These are phyloP conservation scores for Antennarius maculatus DNA, from an alignment of 2,797 vertebrate species.

Conservation along the genomic window DNA sequence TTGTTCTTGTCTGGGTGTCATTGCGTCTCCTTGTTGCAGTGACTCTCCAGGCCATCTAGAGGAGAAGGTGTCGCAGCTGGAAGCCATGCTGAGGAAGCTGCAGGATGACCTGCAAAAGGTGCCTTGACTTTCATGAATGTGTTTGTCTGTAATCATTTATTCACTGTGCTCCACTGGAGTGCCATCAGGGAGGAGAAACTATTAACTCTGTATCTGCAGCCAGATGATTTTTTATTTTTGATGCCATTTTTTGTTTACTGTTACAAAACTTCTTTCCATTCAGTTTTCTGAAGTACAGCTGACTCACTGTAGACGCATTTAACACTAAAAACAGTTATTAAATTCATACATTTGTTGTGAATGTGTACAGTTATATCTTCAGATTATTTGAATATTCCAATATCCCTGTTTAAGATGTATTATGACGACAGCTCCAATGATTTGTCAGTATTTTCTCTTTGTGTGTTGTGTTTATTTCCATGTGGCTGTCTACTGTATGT, in stretches of 20 bases:
- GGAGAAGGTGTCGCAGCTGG: conserved; percentile 91
- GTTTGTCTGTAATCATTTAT: conserved; percentile 53
- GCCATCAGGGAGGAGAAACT: conserved; percentile 56
- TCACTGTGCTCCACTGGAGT: conserved; percentile 44
- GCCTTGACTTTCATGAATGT: conserved; percentile 75
- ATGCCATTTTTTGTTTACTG: conserved; percentile 32
- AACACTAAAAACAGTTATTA: conserved; percentile 45
- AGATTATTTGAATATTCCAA: conserved; percentile 42
- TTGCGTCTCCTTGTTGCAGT: conserved; percentile 68
- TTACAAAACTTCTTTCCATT: conserved; percentile 22
- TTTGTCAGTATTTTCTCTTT: conserved; percentile 34
- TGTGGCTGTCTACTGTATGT: conserved; percentile 50
- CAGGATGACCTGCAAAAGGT: conserved; percentile 94
- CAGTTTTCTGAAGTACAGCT: conserved; percentile 28
- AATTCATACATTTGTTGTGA: conserved; percentile 48
- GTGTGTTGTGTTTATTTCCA: conserved; percentile 51
- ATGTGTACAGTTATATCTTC: conserved; percentile 42
- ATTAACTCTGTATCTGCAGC: conserved; percentile 44
- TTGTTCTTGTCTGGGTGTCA: conserved; percentile 28
- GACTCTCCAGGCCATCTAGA: conserved; percentile 85
- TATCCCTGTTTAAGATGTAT: conserved; percentile 40
- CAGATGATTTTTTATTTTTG: conserved; percentile 38
- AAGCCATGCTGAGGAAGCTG: conserved; percentile 88
- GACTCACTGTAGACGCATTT: conserved; percentile 44
- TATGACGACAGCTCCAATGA: conserved; percentile 38